These are phyloP conservation scores for Fulmarus glacialis DNA, from an alignment of 2,113 vertebrate species.

Conservation along the genomic window DNA sequence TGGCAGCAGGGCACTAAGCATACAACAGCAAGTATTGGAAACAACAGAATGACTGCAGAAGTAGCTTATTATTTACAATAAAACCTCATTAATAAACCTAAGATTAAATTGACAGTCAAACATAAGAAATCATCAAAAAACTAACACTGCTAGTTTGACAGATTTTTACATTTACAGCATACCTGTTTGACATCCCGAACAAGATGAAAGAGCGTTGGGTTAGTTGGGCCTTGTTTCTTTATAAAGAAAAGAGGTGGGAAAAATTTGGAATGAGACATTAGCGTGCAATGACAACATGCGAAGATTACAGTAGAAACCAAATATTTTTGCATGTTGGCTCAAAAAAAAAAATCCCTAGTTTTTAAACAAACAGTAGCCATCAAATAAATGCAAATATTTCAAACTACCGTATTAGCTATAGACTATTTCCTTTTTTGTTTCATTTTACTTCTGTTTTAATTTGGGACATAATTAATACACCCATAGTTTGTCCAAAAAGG, in stretches of 20 bases:
- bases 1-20: background rate
- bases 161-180: background rate
- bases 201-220: slow-evolving; percentile 93
- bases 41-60: background rate
- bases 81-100: background rate
- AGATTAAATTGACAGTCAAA: background rate
- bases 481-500: background rate
- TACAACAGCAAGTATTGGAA: background rate
- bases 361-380: background rate
- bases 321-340: background rate
- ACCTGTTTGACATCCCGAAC: slow-evolving; percentile 98
- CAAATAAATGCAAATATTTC: background rate
- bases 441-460: background rate
- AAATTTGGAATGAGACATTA: background rate
- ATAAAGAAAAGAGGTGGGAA: background rate
- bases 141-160: background rate
- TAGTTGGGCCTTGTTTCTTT: slow-evolving; percentile 94
- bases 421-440: background rate
- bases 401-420: background rate
- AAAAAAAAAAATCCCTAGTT: background rate
- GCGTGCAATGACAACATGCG: background rate
- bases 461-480: background rate
- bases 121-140: background rate
- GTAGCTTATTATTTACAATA: background rate
- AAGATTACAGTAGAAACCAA: background rate